phyloP scores from a whole-genome alignment of 2,797 vertebrate species.

The Hemitrygon akajei region DNA sequence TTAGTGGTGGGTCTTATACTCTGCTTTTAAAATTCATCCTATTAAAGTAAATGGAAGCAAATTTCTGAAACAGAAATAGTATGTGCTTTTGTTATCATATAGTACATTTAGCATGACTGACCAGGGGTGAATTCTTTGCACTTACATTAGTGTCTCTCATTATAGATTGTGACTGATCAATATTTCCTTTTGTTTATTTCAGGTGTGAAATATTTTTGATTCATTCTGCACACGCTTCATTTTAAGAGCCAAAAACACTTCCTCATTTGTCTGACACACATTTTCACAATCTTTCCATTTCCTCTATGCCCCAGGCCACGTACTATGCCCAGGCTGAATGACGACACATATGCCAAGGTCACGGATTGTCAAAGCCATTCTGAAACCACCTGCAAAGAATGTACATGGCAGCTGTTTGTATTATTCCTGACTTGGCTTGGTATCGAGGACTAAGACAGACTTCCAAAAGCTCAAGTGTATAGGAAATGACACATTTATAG shows the following conservation, averaged over 20 bases:
- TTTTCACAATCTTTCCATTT: not conserved
- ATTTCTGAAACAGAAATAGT: too few species aligned
- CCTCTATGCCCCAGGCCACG: not conserved
- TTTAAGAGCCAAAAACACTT: not conserved
- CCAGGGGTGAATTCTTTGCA: too few species aligned
- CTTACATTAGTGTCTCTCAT: too few species aligned
- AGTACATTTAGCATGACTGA: too few species aligned
- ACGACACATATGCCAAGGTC: not conserved
- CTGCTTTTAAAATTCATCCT: too few species aligned
- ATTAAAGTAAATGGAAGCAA: too few species aligned
- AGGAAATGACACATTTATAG: slow-evolving; percentile 27
- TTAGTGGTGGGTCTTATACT: too few species aligned
- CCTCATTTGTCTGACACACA: not conserved
- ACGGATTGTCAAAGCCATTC: not conserved
- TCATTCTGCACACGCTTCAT: not conserved
- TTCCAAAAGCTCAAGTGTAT: not conserved
- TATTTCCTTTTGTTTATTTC: not conserved
- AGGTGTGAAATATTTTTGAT: not conserved
- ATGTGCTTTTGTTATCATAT: too few species aligned
- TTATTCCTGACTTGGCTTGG: not conserved
- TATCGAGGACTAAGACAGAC: not conserved
- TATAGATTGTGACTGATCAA: not conserved
- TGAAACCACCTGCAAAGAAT: not conserved
- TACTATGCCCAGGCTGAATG: not conserved
- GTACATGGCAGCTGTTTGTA: not conserved